A percentile compares a stretch with the other conserved stretches of the same genome.
These are phyloP conservation scores for Mola mola DNA, from an alignment of 2,113 vertebrate genomes.

Conservation along the genomic window DNA sequence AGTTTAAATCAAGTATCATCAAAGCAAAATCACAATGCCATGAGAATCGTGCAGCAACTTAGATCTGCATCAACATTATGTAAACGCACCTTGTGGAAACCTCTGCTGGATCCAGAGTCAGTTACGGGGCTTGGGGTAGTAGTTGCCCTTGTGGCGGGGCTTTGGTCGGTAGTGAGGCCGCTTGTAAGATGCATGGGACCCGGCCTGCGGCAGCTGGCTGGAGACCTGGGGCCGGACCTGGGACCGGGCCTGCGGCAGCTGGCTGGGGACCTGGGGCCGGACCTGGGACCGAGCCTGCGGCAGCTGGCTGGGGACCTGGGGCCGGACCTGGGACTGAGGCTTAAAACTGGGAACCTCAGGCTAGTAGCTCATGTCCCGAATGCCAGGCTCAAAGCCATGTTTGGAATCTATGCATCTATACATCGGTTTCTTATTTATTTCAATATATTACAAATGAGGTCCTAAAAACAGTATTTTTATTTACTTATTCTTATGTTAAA, in stretches of 20 bases:
- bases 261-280: background rate
- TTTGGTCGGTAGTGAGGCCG: background rate
- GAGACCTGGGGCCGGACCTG: background rate
- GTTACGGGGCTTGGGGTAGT: too few species aligned
- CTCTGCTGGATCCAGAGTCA: too few species aligned
- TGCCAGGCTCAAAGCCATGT: background rate
- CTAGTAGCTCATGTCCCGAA: background rate
- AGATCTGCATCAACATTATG: too few species aligned
- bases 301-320: background rate
- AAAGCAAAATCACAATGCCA: too few species aligned
- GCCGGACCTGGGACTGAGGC: background rate
- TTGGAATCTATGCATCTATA: background rate
- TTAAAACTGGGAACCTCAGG: background rate
- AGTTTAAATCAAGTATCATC: too few species aligned
- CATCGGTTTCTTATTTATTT: background rate
- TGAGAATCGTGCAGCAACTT: too few species aligned
- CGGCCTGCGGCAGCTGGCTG: background rate
- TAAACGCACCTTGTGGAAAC: too few species aligned
- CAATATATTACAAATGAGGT: background rate
- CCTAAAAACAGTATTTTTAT: too few species aligned
- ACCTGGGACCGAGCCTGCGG: background rate
- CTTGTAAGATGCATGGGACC: background rate
- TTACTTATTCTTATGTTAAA: too few species aligned
- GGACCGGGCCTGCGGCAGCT: background rate
- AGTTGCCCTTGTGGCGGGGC: too few species aligned